Evolutionary conservation across 2,888 invertebrate genomes (phyloP), one percentile per base, ranked within the genome.

Genomic region (Cordylochernes scorpioides): DNA sequence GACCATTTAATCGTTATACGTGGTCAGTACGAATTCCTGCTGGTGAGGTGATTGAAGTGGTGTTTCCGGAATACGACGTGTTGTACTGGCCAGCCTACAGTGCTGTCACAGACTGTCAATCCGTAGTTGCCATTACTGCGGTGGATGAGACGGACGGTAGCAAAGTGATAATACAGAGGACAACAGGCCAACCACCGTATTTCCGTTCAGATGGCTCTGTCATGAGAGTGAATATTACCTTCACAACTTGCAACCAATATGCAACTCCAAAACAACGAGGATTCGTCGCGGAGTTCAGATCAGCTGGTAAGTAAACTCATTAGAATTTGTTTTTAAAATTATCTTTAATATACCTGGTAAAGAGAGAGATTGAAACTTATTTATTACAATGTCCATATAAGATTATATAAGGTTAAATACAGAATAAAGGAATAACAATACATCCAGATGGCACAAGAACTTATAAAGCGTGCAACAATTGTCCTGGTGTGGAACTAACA

Each of bases 11-110:
- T 26, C 29, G 38, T 3, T 45, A 39, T 27, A 40, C 41, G 13
- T 45, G 45, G 45, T 28, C 33, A n/a, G 34, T 45, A 8, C 30
- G 29, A 13, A 44, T 45, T 15, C 33, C 33, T 5, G 34, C 31
- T 14, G 38, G 36, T 10, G 38, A 41, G 19, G 36, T 39, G 2
- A 36, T 41, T 27, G 45, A 45, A 27, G n/a, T 45, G 22, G 41
- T 42, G n/a, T 45, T 45, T 30, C 43, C 45, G 3, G 40, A 42
- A 6, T 45, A 45, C 29, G 42, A 44, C 24, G 39, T 45, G 5
- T 32, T 45, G 4, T 40, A 44, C 25, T 41, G 32, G 14, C 44
- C 42, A 2, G 39, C 45, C 5, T 45, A 45, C 30, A 40, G 39
- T 17, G 34, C 43, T 2, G 42, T 45, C 3, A 35, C 39, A 3